Percentiles rank a stretch among this genome's conserved stretches.
phyloP scores from a whole-genome alignment of 2,797 vertebrate species.

The Squalus acanthias region DNA sequence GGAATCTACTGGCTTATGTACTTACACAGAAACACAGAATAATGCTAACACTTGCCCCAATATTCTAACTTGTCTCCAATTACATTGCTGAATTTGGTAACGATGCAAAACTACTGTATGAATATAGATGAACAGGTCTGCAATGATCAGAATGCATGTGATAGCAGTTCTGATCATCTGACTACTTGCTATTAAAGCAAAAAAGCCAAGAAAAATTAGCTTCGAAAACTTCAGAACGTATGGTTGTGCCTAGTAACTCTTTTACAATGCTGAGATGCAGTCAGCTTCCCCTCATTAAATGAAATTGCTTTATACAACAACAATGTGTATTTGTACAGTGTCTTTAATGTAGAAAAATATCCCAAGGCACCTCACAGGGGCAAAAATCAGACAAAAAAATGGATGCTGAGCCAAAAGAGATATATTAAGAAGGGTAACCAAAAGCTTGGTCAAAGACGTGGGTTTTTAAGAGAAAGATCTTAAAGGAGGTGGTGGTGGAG shows the following conservation, averaged over 20 bases:
- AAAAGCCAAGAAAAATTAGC: neutral
- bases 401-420: no score
- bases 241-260: neutral
- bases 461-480: neutral
- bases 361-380: neutral
- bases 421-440: no score
- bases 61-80: neutral
- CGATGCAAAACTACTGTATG: neutral
- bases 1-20: neutral
- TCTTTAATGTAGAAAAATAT: neutral
- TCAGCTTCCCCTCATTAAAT: neutral
- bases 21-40: neutral
- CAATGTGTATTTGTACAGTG: no score
- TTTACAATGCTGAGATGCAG: neutral
- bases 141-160: neutral
- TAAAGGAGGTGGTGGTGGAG: neutral
- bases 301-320: neutral
- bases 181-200: neutral
- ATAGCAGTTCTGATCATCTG: neutral
- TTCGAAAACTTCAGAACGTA: neutral
- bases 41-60: neutral
- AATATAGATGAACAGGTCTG: neutral
- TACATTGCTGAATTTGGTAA: conserved; percentile 3
- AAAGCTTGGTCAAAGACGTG: no score
- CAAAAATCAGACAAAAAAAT: neutral